Evolutionary conservation across 2,113 vertebrate genomes (phyloP), one percentile per base, ranked within the genome.

Genomic region (Onychostoma macrolepis): DNA sequence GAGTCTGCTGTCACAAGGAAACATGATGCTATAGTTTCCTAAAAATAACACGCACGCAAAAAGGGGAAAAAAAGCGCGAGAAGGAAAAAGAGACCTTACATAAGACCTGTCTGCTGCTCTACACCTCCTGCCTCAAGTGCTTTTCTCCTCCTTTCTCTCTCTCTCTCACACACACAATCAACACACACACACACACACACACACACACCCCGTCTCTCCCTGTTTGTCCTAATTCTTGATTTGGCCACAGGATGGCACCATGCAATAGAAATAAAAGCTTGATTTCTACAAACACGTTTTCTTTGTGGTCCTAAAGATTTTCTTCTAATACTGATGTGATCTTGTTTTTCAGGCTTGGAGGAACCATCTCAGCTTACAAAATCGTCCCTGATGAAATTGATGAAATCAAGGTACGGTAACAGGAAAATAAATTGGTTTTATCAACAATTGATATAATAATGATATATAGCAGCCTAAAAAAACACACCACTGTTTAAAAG

Each of bases 321-420:
- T 71, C 43, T 33, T 82, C 11, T 85, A 24, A 77, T 30, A 24
- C 58, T 75, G 30, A 11, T 85, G 38, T 95, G 79, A 93, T 95
- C 90, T 94, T 83, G 43, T 93, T 92, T 96, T 95, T 93, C 95
- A 99, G 98, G 94, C 96, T 99, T 94, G 98, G 98, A 92, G 98
- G 98, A 90, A 99, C 97, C 94, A 96, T 99, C 94, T 95, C 97
- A 83, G 98, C 98, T 87, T 99, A 99, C 95, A 99, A 99, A 96
- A 99, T 99, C 93, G 98, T 99, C 89, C 98, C 98, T 84, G 98
- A 99, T 4, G 98, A 99, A 95, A 96, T 99, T 90, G 98, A 99
- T 92, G 98, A 99, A 95, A 99, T 99, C 89, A 99, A 99, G 97
- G 98, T 99, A 94, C 86, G 36, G 28, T 48, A 41, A 38, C 10